Percentiles rank a stretch among this genome's conserved stretches.
These are phyloP conservation scores for Coelinius sp. DNA, from an alignment of 2,888 invertebrate genomes.

Conservation along the genomic window DNA sequence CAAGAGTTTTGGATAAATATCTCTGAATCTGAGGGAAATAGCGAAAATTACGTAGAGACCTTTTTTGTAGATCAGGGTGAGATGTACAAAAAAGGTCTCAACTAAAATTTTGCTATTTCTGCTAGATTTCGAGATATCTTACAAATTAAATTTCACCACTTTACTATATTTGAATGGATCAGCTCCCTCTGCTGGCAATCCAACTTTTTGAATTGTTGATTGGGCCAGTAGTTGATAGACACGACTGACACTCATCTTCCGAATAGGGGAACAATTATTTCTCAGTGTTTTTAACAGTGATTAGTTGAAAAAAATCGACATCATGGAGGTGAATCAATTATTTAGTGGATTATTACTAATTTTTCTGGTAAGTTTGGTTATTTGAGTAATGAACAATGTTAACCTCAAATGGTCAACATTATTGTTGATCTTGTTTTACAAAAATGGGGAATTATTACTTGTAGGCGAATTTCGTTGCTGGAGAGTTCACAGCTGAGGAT, in stretches of 20 bases:
- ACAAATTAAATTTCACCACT: no score
- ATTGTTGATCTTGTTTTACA: not conserved
- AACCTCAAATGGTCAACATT: not conserved
- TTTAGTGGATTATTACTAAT: not conserved
- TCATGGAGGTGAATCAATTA: not conserved
- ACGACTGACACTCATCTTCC: not conserved
- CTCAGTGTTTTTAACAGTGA: not conserved
- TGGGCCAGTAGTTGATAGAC: not conserved
- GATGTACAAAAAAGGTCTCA: no score
- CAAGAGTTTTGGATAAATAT: no score
- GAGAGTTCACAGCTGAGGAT: conserved; percentile 83
- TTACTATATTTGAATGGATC: no score
- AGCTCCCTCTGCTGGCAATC: no score
- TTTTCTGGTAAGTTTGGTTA: not conserved
- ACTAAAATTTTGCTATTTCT: no score
- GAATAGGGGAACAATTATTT: not conserved
- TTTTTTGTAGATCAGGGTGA: no score
- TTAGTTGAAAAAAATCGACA: no score
- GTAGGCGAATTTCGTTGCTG: conserved; percentile 51
- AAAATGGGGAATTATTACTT: not conserved
- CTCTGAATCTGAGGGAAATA: no score
- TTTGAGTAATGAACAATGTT: not conserved
- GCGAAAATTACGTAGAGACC: no score
- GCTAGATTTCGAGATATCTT: no score
- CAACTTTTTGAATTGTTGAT: no score